Percentiles rank a stretch among this genome's conserved stretches.
Conservation (phyloP, 2,797 vertebrate genomes). For the Phataginus tricuspis region DNA sequence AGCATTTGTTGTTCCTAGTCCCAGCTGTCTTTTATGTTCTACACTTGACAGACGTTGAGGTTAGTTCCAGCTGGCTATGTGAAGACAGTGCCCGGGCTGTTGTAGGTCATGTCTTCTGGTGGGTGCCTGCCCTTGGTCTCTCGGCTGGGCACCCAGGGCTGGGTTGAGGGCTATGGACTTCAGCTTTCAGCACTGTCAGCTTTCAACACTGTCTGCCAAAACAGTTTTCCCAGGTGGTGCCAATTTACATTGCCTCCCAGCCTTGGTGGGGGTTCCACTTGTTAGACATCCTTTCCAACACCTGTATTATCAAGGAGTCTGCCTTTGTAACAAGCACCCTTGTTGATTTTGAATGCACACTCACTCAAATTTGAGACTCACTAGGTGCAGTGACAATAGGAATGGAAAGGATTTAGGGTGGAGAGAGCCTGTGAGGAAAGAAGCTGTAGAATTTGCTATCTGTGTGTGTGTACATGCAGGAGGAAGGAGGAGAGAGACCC, state of each 20-base stretch:
- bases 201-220: background rate
- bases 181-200: too few species aligned
- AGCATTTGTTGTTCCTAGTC: too few species aligned
- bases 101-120: background rate
- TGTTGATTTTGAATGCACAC: background rate
- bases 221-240: background rate
- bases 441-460: background rate
- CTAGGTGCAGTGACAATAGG: background rate
- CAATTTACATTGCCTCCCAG: background rate
- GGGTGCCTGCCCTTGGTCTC: background rate
- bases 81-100: background rate
- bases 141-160: background rate
- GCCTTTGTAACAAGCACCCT: background rate
- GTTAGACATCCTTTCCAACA: background rate
- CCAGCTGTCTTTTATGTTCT: background rate
- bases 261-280: background rate
- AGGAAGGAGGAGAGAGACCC: background rate
- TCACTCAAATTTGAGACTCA: background rate
- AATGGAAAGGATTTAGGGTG: background rate
- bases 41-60: background rate
- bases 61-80: background rate
- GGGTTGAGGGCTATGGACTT: background rate
- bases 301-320: background rate
- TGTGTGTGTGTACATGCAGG: background rate
- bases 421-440: background rate